phyloP scores from a whole-genome alignment of 2,797 vertebrate genomes.

The Eremophila alpestris region DNA sequence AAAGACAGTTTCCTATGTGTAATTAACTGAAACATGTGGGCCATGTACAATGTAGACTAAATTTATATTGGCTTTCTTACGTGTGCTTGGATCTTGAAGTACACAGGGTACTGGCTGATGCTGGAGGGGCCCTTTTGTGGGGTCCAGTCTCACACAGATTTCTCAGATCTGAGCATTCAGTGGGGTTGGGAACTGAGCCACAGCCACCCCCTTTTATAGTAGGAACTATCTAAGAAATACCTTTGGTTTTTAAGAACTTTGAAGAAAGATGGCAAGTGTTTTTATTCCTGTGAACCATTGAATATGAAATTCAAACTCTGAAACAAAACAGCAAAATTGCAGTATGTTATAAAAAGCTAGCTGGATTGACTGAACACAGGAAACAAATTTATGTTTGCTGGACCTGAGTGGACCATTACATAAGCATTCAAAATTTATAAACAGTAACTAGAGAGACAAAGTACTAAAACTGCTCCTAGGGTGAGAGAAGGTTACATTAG shows the following conservation, averaged over 20 bases:
- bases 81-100: neutral
- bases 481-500: neutral
- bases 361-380: neutral
- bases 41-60: neutral
- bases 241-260: neutral
- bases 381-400: neutral
- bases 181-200: neutral
- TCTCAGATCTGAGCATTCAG: neutral
- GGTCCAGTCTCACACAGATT: neutral
- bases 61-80: neutral
- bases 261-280: neutral
- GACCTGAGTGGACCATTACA: neutral
- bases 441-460: neutral
- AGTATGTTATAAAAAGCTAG: neutral
- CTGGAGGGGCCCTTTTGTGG: neutral
- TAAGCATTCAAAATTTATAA: neutral
- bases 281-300: neutral
- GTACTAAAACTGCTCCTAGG: neutral
- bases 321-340: neutral
- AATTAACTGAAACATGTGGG: neutral
- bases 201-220: neutral
- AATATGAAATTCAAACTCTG: neutral
- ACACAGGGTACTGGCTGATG: neutral
- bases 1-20: neutral
- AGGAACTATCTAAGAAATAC: neutral